phyloP scores from a whole-genome alignment of 2,113 vertebrate species.

The Bettongia penicillata region DNA sequence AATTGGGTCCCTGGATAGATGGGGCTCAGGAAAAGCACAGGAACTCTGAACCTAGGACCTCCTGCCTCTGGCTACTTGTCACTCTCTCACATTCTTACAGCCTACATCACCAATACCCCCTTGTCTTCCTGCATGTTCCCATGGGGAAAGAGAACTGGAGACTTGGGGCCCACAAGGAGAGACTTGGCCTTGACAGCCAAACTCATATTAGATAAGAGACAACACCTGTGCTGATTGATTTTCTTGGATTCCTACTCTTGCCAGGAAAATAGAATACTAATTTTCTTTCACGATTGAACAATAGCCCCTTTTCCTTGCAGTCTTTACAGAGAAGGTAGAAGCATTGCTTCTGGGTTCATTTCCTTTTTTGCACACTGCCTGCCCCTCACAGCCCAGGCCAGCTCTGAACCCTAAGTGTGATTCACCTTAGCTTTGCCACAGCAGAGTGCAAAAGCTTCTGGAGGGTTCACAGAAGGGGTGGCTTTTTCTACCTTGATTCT shows the following conservation, averaged over 20 bases:
- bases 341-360: constrained; percentile 5
- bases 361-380: constrained; percentile 52
- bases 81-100: constrained; percentile 5
- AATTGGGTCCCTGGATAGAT: constrained; percentile 7
- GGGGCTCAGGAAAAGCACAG: constrained; percentile 30
- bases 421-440: not conserved
- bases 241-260: not conserved
- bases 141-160: not conserved
- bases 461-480: constrained; percentile 9
- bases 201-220: not conserved
- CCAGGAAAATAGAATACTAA: not conserved
- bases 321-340: constrained; percentile 9
- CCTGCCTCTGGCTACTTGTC: constrained; percentile 2
- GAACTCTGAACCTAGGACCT: not conserved
- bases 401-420: not conserved
- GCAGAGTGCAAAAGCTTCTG: not conserved
- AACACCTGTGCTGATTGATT: too few species aligned
- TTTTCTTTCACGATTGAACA: constrained; percentile 6
- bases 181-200: constrained; percentile 3
- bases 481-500: not conserved
- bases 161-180: not conserved
- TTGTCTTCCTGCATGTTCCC: not conserved
- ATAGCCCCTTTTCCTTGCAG: not conserved
- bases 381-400: constrained; percentile 1
- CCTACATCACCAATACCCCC: not conserved